phyloP scores from a whole-genome alignment of 1,140 invertebrate species.

The Anadara kagoshimensis region DNA sequence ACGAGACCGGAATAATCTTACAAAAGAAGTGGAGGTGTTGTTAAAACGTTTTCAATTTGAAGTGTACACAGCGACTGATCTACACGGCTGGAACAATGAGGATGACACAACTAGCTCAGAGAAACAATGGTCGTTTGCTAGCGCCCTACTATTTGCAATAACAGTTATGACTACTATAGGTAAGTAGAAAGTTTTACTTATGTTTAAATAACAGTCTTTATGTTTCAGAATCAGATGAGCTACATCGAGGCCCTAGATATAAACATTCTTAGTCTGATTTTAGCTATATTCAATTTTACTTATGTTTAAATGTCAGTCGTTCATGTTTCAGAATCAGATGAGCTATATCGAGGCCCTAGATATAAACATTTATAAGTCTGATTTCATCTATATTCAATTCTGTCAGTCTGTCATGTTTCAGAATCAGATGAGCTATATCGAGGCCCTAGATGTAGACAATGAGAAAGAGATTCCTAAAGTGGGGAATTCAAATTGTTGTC shows the following conservation, averaged over 20 bases:
- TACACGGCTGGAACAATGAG: conserved; percentile 51
- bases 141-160: conserved; percentile 90
- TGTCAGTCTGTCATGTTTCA: too few species aligned
- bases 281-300: too few species aligned
- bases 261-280: background rate
- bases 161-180: conserved; percentile 97
- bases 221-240: background rate
- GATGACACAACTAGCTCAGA: conserved; percentile 36
- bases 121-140: conserved; percentile 85
- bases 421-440: too few species aligned
- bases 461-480: too few species aligned
- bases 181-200: conserved; percentile 76
- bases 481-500: too few species aligned
- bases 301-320: too few species aligned
- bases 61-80: conserved; percentile 55
- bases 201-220: background rate
- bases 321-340: too few species aligned
- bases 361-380: too few species aligned
- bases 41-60: conserved; percentile 51
- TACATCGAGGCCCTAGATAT: too few species aligned
- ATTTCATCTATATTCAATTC: too few species aligned
- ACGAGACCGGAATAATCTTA: conserved; percentile 33
- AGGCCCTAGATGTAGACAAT: too few species aligned
- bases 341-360: too few species aligned
- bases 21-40: conserved; percentile 37